Base-by-base conservation (phyloP, 2,113 vertebrate species). In the Tragulus kanchil region DNA sequence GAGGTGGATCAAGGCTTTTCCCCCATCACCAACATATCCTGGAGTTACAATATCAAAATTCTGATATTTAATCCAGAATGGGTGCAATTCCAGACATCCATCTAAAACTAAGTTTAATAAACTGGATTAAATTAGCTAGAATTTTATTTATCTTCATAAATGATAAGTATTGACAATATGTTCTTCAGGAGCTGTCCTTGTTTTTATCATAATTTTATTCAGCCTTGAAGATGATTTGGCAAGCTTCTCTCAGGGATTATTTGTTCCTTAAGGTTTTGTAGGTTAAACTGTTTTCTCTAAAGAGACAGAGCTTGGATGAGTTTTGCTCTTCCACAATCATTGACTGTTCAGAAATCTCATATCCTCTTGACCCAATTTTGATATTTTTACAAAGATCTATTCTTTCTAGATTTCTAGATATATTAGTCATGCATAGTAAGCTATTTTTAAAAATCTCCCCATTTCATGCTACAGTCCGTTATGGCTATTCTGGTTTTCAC, bases 101-200 rank as follows among this genome's bases (percentile, higher is more conserved):
- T 36, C 87, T 88, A 83, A 92, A 92, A 65, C 73, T 93, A 71
- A 58, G 58, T 90, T 79, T 52, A 64, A 73, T 54, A 69, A 56
- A 71, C 28, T 62, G 71, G 64, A n/a, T 84, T 87, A 86, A 81
- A 75, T 61, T 89, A 81, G 23, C 62, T 83, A 65, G 12, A 45
- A 81, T 65, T 92, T 88, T 93, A 21, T 61, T 83, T 90, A 94
- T 91, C 16, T 73, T 92, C 62, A 92, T 23, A 62, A 88, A 95
- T 73, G 31, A 65, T 56, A 89, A 83, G 62, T 31, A 71, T n/a
- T 28, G 69, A 95, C 4, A 67, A 45, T 87, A 93, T 81, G 28
- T 11, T 88, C 90, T 90, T 88, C 1, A 3, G 45, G 50, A 84
- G 56, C 19, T 78, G 85, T 73, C 5, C 31, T 83, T 91, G 16